Conservation (phyloP, 2,113 vertebrate species). For the Rostratula benghalensis region DNA sequence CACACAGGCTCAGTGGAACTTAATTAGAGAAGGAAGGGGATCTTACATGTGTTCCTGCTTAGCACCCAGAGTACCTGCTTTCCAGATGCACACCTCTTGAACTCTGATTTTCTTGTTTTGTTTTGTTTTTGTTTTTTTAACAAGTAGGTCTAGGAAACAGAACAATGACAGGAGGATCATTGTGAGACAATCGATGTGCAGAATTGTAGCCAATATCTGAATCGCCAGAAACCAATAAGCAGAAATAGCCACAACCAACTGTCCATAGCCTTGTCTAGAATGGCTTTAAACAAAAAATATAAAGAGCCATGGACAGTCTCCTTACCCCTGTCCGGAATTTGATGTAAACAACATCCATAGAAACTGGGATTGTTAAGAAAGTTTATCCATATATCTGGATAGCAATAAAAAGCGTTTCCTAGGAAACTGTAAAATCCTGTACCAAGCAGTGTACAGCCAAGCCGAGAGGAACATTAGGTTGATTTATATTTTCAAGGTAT, state of each 20-base stretch:
- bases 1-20: background rate
- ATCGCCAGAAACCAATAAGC: slow-evolving; percentile 70
- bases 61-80: slow-evolving; percentile 64
- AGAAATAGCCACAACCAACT: slow-evolving; percentile 74
- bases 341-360: slow-evolving; percentile 84
- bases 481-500: slow-evolving; percentile 79
- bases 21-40: background rate
- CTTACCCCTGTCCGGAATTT: slow-evolving; percentile 81
- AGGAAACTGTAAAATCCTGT: slow-evolving; percentile 95
- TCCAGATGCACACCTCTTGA: slow-evolving; percentile 52
- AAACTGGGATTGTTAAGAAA: slow-evolving; percentile 86
- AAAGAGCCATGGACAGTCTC: slow-evolving; percentile 75
- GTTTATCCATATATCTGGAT: slow-evolving; percentile 93
- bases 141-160: slow-evolving; percentile 69
- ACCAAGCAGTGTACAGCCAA: slow-evolving; percentile 88
- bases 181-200: slow-evolving; percentile 48
- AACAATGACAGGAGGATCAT: slow-evolving; percentile 64
- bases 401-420: slow-evolving; percentile 95
- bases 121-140: slow-evolving; percentile 12
- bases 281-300: slow-evolving; percentile 81
- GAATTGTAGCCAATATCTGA: slow-evolving; percentile 71
- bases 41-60: slow-evolving; percentile 37
- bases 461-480: slow-evolving; percentile 80
- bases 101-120: background rate
- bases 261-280: slow-evolving; percentile 78